Evolutionary conservation across 2,888 invertebrate genomes (phyloP).

Genomic region (Epicampocera succincta): DNA sequence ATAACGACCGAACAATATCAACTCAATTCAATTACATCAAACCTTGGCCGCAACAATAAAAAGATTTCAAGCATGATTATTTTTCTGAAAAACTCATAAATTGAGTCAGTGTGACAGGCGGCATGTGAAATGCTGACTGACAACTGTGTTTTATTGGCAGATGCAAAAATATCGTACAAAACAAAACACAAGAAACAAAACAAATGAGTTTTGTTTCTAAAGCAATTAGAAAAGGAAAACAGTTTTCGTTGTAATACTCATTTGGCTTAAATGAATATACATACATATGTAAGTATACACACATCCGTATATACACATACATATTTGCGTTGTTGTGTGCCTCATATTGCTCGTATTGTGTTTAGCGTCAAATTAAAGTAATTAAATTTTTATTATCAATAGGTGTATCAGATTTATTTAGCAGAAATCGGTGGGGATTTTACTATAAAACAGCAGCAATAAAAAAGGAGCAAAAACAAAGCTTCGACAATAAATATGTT

Average conservation of each 20-base stretch:
- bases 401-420: conserved; percentile 41
- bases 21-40: not conserved
- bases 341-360: not conserved
- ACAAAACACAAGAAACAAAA: not conserved
- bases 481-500: conserved; percentile 21
- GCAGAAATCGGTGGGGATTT: conserved; percentile 50
- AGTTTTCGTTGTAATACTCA: not conserved
- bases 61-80: conserved; percentile 34
- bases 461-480: conserved; percentile 22
- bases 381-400: conserved; percentile 55
- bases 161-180: conserved; percentile 25
- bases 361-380: conserved; percentile 47
- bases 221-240: conserved; percentile 20
- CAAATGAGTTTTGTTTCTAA: conserved; percentile 35
- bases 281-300: too few species aligned
- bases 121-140: conserved; percentile 43
- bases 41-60: conserved; percentile 15
- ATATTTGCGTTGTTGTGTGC: not conserved
- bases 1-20: conserved; percentile 5
- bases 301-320: too few species aligned
- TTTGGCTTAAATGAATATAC: not conserved
- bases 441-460: conserved; percentile 27
- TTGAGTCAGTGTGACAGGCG: conserved; percentile 31
- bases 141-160: conserved; percentile 57
- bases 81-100: conserved; percentile 30